Conservation (phyloP, 1,140 invertebrate species). For the Coenobita brevimanus region DNA sequence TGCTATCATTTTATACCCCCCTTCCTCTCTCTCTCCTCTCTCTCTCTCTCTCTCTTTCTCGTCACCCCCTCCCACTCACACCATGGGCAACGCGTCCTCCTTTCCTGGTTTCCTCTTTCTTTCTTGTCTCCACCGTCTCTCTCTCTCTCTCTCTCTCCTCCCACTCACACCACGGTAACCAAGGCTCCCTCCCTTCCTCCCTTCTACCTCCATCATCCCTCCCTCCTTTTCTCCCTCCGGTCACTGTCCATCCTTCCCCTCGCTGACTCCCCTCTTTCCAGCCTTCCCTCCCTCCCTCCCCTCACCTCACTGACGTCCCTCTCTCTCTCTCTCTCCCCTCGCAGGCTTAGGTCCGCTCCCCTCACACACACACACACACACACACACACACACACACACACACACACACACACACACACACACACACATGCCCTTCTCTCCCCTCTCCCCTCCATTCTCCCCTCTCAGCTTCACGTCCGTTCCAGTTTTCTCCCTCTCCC, state of each 20-base stretch:
- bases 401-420: too few species aligned
- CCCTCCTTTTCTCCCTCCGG: constrained; percentile 30
- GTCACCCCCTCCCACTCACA: constrained; percentile 15
- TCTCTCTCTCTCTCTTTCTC: neutral
- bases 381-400: too few species aligned
- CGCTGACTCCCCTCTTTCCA: neutral
- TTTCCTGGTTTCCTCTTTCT: neutral
- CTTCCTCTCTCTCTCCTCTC: too few species aligned
- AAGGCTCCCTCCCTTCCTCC: neutral
- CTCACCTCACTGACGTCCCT: neutral
- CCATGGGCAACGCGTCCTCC: neutral
- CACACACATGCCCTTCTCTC: too few species aligned
- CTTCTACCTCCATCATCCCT: neutral
- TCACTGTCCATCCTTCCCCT: neutral
- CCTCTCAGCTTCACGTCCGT: too few species aligned
- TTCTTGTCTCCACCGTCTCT: constrained; percentile 15
- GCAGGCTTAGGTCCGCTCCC: too few species aligned
- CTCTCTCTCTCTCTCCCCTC: neutral
- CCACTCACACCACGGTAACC: neutral
- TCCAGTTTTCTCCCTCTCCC: too few species aligned
- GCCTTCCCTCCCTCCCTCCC: neutral
- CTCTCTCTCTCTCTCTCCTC: constrained; percentile 33
- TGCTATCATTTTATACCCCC: too few species aligned
- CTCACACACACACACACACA: too few species aligned
- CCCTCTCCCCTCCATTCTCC: too few species aligned